Evolutionary conservation across 2,888 invertebrate species (phyloP), one percentile per base, ranked within the genome.

Genomic region (Tetheella fluctuosa): DNA sequence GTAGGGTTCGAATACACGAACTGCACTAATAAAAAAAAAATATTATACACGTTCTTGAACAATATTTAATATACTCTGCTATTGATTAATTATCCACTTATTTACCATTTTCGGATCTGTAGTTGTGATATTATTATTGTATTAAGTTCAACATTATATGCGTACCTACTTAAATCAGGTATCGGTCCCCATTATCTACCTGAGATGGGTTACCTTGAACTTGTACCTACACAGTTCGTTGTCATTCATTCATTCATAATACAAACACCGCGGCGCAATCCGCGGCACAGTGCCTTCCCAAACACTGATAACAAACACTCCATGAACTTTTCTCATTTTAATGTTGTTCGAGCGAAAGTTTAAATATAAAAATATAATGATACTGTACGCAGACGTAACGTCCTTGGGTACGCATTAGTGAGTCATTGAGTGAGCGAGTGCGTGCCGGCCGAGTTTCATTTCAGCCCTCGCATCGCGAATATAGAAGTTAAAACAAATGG

Each of bases 301-400:
- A 84, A 84, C 82, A 82, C 48, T 48, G 48, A 85, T 86, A 87
- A 84, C 82, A 84, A 87, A 84, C 82, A 84, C 83, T 79, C 78
- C 73, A 70, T 72, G 73, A 92, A 92, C 90, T 92, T 92, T 91
- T 88, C 90, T 90, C 91, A 90, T 92, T 91, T 90, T 89, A 90
- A 91, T 91, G 87, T 88, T 85, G 88, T 88, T 89, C 82, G 81
- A 83, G 88, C 86, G 83, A 87, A 92, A 92, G 91, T 92, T 92
- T 88, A 91, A 92, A 91, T 91, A 92, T 91, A 91, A 92, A 90
- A 91, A 92, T 90, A 87, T 88, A 89, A 91, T 90, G 89, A 89
- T 90, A 87, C 86, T 84, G 87, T 20, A 5, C 48, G 7, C 48
- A 48, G 20, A 48, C 48, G 48, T 48, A 48, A 48, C 48, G 48